Conservation (phyloP, 2,888 invertebrate species). For the Chrysotoxum bicinctum region DNA sequence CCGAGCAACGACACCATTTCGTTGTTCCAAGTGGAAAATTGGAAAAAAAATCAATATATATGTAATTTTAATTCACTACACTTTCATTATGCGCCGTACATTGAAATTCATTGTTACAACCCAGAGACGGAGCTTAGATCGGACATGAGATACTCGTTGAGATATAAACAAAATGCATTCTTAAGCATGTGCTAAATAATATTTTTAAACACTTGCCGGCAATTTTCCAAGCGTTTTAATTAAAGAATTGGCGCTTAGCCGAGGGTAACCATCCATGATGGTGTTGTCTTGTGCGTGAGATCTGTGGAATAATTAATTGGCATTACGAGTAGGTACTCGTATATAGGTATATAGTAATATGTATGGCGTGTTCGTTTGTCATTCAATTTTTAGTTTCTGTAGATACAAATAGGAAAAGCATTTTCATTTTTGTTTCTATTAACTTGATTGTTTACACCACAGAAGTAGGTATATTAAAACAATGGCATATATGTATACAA, state of each 20-base stretch:
- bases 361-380: conserved; percentile 32
- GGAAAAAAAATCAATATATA: conserved; percentile 57
- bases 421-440: not conserved
- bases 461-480: not conserved
- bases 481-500: not conserved
- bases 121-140: not conserved
- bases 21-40: not conserved
- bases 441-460: not conserved
- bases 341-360: too few relatives aligned
- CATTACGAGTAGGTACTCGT: not conserved
- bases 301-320: conserved; percentile 10
- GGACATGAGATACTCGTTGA: not conserved
- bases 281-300: conserved; percentile 5
- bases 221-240: conserved; percentile 65
- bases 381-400: not conserved
- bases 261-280: conserved; percentile 49
- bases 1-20: conserved; percentile 47
- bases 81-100: conserved; percentile 10
- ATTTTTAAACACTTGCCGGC: conserved; percentile 48
- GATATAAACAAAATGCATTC: conserved; percentile 38
- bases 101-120: not conserved
- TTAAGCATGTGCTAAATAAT: conserved; percentile 62
- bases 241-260: conserved; percentile 60
- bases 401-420: not conserved
- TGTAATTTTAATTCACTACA: conserved; percentile 51